phyloP scores from a whole-genome alignment of 1,140 invertebrate species.

The Philotrypesis tridentata region DNA sequence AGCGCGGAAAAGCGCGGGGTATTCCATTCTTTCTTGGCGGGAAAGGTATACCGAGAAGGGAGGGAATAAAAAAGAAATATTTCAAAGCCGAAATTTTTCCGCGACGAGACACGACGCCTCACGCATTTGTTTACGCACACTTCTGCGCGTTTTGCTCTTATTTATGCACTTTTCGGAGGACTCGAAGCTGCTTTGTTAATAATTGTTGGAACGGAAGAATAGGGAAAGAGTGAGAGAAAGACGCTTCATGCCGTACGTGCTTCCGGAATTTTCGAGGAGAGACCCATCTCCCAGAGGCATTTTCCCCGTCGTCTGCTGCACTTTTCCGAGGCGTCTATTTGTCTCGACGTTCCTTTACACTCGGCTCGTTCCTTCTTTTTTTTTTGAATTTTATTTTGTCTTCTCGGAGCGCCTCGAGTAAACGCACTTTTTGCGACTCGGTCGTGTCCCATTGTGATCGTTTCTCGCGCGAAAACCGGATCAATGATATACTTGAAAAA shows the following conservation, averaged over 20 bases:
- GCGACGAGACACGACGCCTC: too few species aligned
- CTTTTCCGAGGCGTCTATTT: not conserved
- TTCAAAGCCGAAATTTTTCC: not conserved
- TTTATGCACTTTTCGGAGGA: not conserved
- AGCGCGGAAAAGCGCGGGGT: not conserved
- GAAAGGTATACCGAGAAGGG: too few species aligned
- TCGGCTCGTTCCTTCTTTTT: not conserved
- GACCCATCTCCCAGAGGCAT: not conserved
- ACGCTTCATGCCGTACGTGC: not conserved
- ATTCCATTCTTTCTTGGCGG: constrained; percentile 1
- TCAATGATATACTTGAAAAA: too few species aligned
- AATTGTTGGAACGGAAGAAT: not conserved
- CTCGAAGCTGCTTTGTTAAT: not conserved
- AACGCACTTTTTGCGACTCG: not conserved
- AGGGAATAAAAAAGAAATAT: not conserved
- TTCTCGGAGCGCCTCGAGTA: too few species aligned
- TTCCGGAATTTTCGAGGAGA: not conserved
- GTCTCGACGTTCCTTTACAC: not conserved
- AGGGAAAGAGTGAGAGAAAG: not conserved
- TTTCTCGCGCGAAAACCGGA: too few species aligned
- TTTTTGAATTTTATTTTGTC: too few species aligned
- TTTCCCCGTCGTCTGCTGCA: constrained; percentile 12
- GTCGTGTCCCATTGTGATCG: not conserved
- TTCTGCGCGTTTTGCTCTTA: not conserved
- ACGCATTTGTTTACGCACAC: too few species aligned